Percentiles rank a stretch among this genome's conserved stretches.
phyloP scores from a whole-genome alignment of 53 echinoderm and acorn worm genomes.

The Crossaster papposus region DNA sequence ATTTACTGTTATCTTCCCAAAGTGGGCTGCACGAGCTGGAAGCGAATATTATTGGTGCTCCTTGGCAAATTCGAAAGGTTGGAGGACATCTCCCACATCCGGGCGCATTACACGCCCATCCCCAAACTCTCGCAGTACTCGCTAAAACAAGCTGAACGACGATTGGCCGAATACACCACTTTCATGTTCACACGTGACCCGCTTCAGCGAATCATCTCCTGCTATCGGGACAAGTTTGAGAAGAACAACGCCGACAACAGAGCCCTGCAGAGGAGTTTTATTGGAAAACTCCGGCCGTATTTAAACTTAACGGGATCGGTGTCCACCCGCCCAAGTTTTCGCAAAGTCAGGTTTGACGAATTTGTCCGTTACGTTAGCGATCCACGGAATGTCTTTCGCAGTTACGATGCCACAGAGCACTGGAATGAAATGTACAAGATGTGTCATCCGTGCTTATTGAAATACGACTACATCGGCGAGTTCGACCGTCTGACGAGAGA shows the following conservation, averaged over 20 bases:
- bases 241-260: slow-evolving; percentile 37
- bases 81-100: slow-evolving; percentile 31
- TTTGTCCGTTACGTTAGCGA: slow-evolving; percentile 64
- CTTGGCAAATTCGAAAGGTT: slow-evolving; percentile 31
- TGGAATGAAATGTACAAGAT: slow-evolving; percentile 70
- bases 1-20: slow-evolving; percentile 83
- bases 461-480: slow-evolving; percentile 63
- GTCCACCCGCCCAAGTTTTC: not conserved
- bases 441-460: slow-evolving; percentile 67
- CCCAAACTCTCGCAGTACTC: slow-evolving; percentile 47
- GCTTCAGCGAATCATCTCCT: slow-evolving; percentile 60
- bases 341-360: slow-evolving; percentile 52
- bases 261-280: slow-evolving; percentile 40
- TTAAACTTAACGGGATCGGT: not conserved
- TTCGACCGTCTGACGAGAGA: slow-evolving; percentile 61
- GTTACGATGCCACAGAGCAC: slow-evolving; percentile 63
- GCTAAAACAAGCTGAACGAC: slow-evolving; percentile 29
- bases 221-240: slow-evolving; percentile 65
- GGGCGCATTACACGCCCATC: slow-evolving; percentile 55
- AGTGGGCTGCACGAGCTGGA: slow-evolving; percentile 84
- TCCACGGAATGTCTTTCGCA: slow-evolving; percentile 33
- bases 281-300: slow-evolving; percentile 48
- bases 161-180: slow-evolving; percentile 54
- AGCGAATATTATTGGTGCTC: slow-evolving; percentile 73
- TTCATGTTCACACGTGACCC: slow-evolving; percentile 65